A percentile compares a stretch with the other conserved stretches of the same genome.
Conservation (phyloP, 2,113 vertebrate species). For the Alaudala cheleensis region DNA sequence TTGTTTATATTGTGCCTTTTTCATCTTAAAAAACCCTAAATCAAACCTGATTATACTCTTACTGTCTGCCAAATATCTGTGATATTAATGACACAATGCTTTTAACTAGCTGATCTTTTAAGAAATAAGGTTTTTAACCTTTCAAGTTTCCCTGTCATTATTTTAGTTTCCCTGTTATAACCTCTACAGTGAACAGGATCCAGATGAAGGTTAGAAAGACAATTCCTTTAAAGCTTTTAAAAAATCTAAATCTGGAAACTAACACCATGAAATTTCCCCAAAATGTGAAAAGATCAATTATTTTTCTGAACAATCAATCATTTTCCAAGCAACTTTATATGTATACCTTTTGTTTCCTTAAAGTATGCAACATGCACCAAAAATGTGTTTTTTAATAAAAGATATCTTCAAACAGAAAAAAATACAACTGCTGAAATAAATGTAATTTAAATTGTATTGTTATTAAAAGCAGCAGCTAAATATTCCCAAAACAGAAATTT, state of each 20-base stretch:
- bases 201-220: neutral
- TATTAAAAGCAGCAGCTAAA: neutral
- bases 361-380: fast-evolving
- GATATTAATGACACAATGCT: neutral
- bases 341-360: neutral
- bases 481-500: neutral
- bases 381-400: neutral
- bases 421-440: neutral
- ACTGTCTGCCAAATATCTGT: neutral
- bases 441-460: neutral
- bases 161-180: neutral
- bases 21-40: neutral
- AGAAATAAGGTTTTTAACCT: neutral
- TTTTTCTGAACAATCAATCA: neutral
- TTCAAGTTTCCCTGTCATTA: neutral
- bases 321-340: neutral
- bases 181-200: neutral
- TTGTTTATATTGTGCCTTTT: neutral
- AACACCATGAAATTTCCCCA: neutral
- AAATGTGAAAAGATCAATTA: neutral
- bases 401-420: neutral
- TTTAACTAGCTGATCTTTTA: neutral
- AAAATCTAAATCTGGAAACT: neutral
- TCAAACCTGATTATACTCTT: neutral
- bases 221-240: neutral